A percentile compares a stretch with the other conserved stretches of the same genome.
These are phyloP conservation scores for Trachelipus rathkii DNA, from an alignment of 1,140 invertebrate species.

Conservation along the genomic window DNA sequence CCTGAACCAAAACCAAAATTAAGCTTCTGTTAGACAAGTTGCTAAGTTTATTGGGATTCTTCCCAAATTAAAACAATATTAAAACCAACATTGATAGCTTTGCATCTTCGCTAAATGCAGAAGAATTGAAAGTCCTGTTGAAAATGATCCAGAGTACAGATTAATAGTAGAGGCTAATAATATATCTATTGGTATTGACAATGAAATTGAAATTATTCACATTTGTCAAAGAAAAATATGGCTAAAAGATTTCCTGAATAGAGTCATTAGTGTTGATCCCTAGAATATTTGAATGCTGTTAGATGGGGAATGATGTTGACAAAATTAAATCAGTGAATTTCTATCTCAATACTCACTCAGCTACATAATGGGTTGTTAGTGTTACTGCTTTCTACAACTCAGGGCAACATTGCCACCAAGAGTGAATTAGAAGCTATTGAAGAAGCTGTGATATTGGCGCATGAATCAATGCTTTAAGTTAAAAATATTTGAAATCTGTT, in stretches of 20 bases:
- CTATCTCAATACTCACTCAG: slow-evolving; percentile 91
- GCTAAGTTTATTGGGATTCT: slow-evolving; percentile 81
- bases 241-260: slow-evolving; percentile 97
- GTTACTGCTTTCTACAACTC: slow-evolving; percentile 98
- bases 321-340: slow-evolving; percentile 92
- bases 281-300: slow-evolving; percentile 93
- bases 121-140: slow-evolving; percentile 75
- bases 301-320: slow-evolving; percentile 94
- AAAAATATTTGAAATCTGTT: slow-evolving; percentile 92
- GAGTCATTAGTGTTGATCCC: slow-evolving; percentile 86
- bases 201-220: slow-evolving; percentile 98
- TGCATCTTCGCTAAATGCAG: slow-evolving; percentile 61
- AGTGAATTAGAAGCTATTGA: slow-evolving; percentile 78
- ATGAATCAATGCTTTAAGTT: slow-evolving; percentile 87
- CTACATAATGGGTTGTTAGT: slow-evolving; percentile 99
- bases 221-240: slow-evolving; percentile 94
- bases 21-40: slow-evolving; percentile 72
- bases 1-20: slow-evolving; percentile 17
- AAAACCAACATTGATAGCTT: slow-evolving; percentile 73
- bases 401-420: slow-evolving; percentile 79
- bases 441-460: slow-evolving; percentile 95
- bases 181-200: slow-evolving; percentile 89
- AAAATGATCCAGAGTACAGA: slow-evolving; percentile 90
- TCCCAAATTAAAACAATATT: slow-evolving; percentile 65
- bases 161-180: slow-evolving; percentile 96